Conservation (phyloP, 1,140 invertebrate species). For the Choristoneura fumiferana region DNA sequence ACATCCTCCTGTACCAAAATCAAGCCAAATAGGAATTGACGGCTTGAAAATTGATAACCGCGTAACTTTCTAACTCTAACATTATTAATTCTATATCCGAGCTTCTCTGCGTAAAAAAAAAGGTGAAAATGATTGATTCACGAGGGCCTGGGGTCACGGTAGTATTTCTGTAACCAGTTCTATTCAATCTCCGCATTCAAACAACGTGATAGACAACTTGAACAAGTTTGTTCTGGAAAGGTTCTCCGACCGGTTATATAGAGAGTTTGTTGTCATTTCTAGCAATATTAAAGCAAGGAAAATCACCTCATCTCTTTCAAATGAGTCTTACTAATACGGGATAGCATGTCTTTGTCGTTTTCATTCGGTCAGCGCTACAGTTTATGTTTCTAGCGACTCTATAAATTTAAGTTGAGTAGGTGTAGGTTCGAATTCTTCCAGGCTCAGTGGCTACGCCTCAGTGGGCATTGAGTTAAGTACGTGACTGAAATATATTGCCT, state of each 20-base stretch:
- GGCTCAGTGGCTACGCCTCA: conserved; percentile 7
- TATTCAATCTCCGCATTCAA: conserved; percentile 13
- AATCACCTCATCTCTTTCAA: too few relatives aligned
- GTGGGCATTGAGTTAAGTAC: neutral
- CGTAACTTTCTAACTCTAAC: too few relatives aligned
- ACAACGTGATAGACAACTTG: conserved; percentile 18
- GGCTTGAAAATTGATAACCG: neutral
- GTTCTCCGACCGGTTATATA: conserved; percentile 36
- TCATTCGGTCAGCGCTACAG: too few relatives aligned
- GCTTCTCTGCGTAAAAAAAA: conserved; percentile 4
- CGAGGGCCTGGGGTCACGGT: neutral
- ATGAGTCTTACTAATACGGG: too few relatives aligned
- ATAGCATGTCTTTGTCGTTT: too few relatives aligned
- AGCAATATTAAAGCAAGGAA: neutral
- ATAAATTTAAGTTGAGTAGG: neutral
- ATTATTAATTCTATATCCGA: conserved; percentile 1
- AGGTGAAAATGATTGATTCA: conserved; percentile 18
- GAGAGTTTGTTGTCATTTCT: conserved; percentile 23
- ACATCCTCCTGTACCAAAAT: too few relatives aligned
- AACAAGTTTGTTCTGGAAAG: conserved; percentile 32
- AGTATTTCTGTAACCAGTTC: conserved; percentile 19
- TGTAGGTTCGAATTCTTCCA: neutral
- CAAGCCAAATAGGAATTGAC: neutral
- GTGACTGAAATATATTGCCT: conserved; percentile 14
- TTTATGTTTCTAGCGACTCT: neutral